phyloP scores from a whole-genome alignment of 2,797 vertebrate species.

The Bradypodion ventrale region DNA sequence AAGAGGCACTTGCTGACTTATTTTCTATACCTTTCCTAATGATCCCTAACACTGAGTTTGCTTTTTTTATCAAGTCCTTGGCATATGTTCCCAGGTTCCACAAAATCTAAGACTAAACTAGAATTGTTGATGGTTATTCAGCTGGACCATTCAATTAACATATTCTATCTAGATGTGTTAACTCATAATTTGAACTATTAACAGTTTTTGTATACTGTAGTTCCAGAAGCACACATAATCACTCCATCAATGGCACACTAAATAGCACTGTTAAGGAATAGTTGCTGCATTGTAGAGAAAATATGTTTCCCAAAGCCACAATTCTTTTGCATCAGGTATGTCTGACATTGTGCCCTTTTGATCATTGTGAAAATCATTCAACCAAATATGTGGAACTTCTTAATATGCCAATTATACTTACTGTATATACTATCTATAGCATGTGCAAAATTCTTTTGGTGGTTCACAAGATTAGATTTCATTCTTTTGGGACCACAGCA shows the following conservation, averaged over 20 bases:
- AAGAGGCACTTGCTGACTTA: too few relatives aligned
- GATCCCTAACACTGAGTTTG: too few relatives aligned
- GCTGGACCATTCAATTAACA: neutral
- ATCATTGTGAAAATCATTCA: neutral
- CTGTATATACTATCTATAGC: too few relatives aligned
- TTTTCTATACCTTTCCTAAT: too few relatives aligned
- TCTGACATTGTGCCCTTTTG: neutral
- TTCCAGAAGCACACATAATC: neutral
- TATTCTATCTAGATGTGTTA: neutral
- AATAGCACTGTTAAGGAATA: neutral
- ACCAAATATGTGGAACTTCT: conserved; percentile 1
- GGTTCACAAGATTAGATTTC: too few relatives aligned
- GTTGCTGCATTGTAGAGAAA: neutral
- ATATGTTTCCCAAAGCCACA: neutral
- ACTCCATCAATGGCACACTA: neutral
- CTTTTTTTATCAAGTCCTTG: too few relatives aligned
- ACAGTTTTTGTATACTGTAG: neutral
- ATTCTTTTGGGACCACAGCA: too few relatives aligned
- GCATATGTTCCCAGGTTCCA: neutral
- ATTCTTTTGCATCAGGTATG: neutral
- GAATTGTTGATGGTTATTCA: neutral
- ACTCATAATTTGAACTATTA: neutral
- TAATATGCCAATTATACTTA: too few relatives aligned
- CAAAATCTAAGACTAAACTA: neutral
- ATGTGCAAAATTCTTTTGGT: too few relatives aligned